These are phyloP conservation scores for Drosophila orena DNA, from an alignment of 1,140 invertebrate genomes.

Conservation along the genomic window DNA sequence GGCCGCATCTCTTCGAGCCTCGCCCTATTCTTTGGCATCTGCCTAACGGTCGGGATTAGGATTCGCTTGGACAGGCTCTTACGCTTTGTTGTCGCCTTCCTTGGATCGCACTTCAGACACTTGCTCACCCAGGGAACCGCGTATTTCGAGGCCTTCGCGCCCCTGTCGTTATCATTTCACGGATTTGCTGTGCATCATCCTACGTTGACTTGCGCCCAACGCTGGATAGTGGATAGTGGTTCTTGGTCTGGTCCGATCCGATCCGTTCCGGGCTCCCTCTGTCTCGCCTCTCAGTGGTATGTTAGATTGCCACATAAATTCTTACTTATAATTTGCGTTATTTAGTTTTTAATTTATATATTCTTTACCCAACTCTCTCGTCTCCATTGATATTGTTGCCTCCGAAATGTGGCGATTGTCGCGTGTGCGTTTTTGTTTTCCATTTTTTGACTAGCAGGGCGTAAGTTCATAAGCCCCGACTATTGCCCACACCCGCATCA, in stretches of 20 bases:
- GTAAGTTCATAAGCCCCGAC: constrained; percentile 4
- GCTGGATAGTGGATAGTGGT: constrained; percentile 66
- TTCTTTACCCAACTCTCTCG: constrained; percentile 39
- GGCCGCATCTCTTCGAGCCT: constrained; percentile 53
- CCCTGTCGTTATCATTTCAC: constrained; percentile 56
- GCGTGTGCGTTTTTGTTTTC: constrained; percentile 39
- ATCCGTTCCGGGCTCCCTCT: constrained; percentile 47
- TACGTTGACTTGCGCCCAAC: constrained; percentile 70
- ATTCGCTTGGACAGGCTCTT: constrained; percentile 47
- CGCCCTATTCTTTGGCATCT: constrained; percentile 49
- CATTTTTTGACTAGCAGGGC: constrained; percentile 43
- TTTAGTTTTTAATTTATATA: constrained; percentile 40
- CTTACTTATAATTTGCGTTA: constrained; percentile 53
- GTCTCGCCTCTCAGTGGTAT: constrained; percentile 65
- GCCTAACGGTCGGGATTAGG: constrained; percentile 63
- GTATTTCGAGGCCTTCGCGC: constrained; percentile 67
- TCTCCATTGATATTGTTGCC: constrained; percentile 46
- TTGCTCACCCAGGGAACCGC: constrained; percentile 34
- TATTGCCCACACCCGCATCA: constrained; percentile 15
- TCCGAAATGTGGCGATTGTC: constrained; percentile 27
- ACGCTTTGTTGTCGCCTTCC: constrained; percentile 32
- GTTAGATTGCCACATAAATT: constrained; percentile 53
- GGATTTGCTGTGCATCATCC: constrained; percentile 59
- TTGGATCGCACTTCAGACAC: constrained; percentile 44
- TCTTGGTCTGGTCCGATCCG: constrained; percentile 39